Base-by-base conservation (phyloP, 2,888 invertebrate genomes). In the Lapara coniferarum region DNA sequence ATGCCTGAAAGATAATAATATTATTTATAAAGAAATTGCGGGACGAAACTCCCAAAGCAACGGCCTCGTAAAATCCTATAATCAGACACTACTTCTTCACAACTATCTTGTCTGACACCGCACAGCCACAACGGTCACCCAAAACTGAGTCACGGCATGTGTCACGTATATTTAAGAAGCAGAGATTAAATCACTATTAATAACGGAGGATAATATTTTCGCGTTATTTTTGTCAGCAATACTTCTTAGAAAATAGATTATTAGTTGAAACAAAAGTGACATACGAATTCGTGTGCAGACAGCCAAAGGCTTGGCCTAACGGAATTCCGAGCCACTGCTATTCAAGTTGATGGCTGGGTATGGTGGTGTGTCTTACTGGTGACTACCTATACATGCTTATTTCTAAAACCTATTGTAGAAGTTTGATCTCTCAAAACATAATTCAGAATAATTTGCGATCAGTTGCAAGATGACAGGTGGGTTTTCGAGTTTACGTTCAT, bases 121-220 rank as follows among this genome's bases (percentile, higher is more conserved):
- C 25, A 25, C 19, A 56, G 19, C 19, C 25, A 16, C 44, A 59
- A 37, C 46, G 59, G 44, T 59, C 16, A 59, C 44, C 14, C 12
- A 59, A 59, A 46, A 16, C 44, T 59, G 59, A 59, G 59, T 59
- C 59, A 59, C 16, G 16, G 10, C n/a, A 46, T 59, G 59, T 59
- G 59, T 59, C 59, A 59, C 16, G 46, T 44, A 59, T 59, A 59
- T 46, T 59, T 46, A 59, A 4, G 46, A 59, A 46, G 46, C 46
- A 16, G n/a, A 59, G 12, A 59, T 46, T 59, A 59, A 59, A 37
- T 59, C 46, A 59, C 44, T 46, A 46, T 59, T 12, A 59, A 46
- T n/a, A 59, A 59, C 44, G 30, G 10, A n/a, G 3, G 19, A 16
- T 16, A 46, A 59, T n/a, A n/a, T 46, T 16, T 59, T 46, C n/a